Percentiles rank a stretch among this genome's conserved stretches.
Evolutionary conservation across 2,113 vertebrate species (phyloP).

Genomic region (Rhynchopsitta pachyrhyncha): DNA sequence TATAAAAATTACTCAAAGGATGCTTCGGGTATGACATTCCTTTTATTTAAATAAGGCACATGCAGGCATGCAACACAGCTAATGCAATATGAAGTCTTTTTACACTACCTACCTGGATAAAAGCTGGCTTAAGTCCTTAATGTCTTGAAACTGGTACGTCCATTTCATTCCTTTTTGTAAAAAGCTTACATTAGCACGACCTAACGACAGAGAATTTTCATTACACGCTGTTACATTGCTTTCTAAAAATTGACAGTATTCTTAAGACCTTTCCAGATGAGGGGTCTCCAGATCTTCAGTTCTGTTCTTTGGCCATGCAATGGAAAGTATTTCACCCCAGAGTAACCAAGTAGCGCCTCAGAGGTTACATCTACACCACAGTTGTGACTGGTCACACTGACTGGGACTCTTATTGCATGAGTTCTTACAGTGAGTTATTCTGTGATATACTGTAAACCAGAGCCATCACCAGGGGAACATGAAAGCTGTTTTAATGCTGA

Average conservation of each 20-base stretch:
- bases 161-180: not conserved
- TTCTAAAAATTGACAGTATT: not conserved
- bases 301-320: not conserved
- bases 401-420: not conserved
- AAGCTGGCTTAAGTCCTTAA: not conserved
- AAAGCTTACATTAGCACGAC: not conserved
- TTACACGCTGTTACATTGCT: not conserved
- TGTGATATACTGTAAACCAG: not conserved
- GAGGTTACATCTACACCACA: not conserved
- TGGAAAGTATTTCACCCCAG: not conserved
- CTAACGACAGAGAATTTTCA: not conserved
- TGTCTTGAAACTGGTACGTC: not conserved
- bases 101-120: not conserved
- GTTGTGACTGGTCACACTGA: not conserved
- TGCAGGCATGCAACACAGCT: not conserved
- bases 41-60: not conserved
- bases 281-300: not conserved
- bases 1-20: not conserved
- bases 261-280: not conserved
- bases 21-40: not conserved
- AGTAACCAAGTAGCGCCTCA: not conserved
- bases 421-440: not conserved
- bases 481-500: not conserved
- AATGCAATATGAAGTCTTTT: not conserved
- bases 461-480: not conserved